Evolutionary conservation across 2,888 invertebrate species (phyloP).

Genomic region (Emesis castigata): DNA sequence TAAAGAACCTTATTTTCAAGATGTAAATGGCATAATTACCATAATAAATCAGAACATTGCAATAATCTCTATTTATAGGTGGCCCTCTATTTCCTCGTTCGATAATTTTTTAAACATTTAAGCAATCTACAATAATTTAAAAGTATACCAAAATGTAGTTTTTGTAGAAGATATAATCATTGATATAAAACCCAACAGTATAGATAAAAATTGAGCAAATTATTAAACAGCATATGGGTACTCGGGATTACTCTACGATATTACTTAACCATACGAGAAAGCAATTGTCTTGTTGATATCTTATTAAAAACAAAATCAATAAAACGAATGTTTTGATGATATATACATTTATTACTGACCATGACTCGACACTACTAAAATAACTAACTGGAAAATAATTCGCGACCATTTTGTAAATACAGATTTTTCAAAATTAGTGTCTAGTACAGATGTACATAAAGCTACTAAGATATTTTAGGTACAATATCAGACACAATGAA

Average conservation of each 20-base stretch:
- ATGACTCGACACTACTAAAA: not conserved
- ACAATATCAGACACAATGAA: not conserved
- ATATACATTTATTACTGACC: not conserved
- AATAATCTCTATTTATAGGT: too few species aligned
- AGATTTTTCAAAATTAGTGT: not conserved
- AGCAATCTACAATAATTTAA: too few species aligned
- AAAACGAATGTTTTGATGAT: not conserved
- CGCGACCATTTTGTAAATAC: not conserved
- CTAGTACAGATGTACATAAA: not conserved
- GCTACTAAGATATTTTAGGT: not conserved
- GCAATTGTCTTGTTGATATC: not conserved
- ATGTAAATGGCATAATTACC: too few species aligned
- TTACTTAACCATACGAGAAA: not conserved
- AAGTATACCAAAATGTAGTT: not conserved
- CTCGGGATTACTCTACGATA: not conserved
- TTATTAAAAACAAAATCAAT: not conserved
- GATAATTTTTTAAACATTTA: too few species aligned
- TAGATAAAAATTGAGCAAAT: not conserved
- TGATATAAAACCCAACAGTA: not conserved
- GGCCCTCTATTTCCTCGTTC: too few species aligned
- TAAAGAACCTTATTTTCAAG: too few species aligned
- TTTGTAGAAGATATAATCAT: not conserved
- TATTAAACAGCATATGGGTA: not conserved
- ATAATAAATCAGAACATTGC: too few species aligned
- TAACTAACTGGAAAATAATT: not conserved